Evolutionary conservation across 2,888 invertebrate species (phyloP).

Genomic region (Aphodius granarius): DNA sequence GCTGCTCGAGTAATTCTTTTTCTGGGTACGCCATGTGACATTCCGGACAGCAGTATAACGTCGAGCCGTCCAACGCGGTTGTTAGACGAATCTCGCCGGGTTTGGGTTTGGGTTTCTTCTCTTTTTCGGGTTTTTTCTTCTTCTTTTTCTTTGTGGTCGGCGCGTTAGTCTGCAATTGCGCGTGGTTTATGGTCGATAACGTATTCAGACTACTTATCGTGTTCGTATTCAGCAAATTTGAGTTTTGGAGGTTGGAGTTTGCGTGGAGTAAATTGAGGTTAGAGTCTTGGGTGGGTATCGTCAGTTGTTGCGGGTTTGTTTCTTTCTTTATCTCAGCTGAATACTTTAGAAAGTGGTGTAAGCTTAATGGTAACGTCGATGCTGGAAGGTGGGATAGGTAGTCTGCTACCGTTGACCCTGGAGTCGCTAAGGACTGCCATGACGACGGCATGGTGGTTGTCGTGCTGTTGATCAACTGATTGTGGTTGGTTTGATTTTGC

Average conservation of each 20-base stretch:
- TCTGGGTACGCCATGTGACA: slow-evolving; percentile 91
- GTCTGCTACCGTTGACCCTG: slow-evolving; percentile 80
- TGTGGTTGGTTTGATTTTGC: slow-evolving; percentile 36
- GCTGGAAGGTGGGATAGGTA: slow-evolving; percentile 80
- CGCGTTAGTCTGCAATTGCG: slow-evolving; percentile 45
- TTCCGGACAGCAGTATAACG: slow-evolving; percentile 83
- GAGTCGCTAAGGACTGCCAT: slow-evolving; percentile 68
- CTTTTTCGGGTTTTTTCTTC: slow-evolving; percentile 75
- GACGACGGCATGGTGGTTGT: slow-evolving; percentile 57
- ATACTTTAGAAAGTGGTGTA: slow-evolving; percentile 84
- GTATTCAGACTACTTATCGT: slow-evolving; percentile 57
- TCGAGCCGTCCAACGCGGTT: slow-evolving; percentile 80
- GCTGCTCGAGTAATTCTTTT: slow-evolving; percentile 80
- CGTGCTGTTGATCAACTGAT: slow-evolving; percentile 54
- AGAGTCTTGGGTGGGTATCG: slow-evolving; percentile 40
- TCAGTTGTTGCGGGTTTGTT: slow-evolving; percentile 54
- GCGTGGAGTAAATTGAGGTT: slow-evolving; percentile 46
- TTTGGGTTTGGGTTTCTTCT: slow-evolving; percentile 81
- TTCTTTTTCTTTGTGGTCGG: slow-evolving; percentile 72
- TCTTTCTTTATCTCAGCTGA: slow-evolving; percentile 79
- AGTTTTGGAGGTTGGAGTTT: slow-evolving; percentile 32
- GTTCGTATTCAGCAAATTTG: slow-evolving; percentile 52
- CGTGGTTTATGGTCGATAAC: slow-evolving; percentile 53
- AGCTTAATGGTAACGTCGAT: slow-evolving; percentile 72
- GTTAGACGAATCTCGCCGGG: slow-evolving; percentile 82